Conservation (phyloP, 2,888 invertebrate species). For the Dyspetes luteomarginatus region DNA sequence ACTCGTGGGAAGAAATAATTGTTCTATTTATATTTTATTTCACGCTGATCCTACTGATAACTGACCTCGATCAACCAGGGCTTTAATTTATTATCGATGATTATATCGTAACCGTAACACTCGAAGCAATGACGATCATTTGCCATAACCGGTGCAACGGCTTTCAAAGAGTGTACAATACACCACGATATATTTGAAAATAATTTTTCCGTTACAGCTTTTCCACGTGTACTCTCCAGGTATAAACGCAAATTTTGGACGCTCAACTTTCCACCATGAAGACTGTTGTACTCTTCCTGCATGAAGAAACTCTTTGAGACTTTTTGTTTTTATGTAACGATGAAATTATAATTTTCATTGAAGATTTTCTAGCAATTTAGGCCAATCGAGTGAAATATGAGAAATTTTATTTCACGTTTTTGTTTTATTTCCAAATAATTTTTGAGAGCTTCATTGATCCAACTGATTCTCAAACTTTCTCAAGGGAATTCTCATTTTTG, state of each 20-base stretch:
- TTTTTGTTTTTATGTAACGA: too few relatives aligned
- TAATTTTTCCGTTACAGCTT: slow-evolving; percentile 93
- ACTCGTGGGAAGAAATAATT: too few relatives aligned
- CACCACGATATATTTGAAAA: slow-evolving; percentile 95
- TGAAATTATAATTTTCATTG: too few relatives aligned
- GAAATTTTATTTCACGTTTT: too few relatives aligned
- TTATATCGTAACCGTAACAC: slow-evolving; percentile 98
- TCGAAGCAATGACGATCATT: slow-evolving; percentile 97
- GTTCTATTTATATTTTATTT: too few relatives aligned
- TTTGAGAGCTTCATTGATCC: too few relatives aligned
- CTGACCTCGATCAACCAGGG: slow-evolving; percentile 86
- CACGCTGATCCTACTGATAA: background rate
- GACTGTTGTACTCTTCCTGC: slow-evolving; percentile 95
- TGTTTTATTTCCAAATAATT: too few relatives aligned
- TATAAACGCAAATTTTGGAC: slow-evolving; percentile 95
- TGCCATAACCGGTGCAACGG: slow-evolving; percentile 96
- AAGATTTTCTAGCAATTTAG: slow-evolving; percentile 2
- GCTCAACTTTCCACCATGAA: slow-evolving; percentile 97
- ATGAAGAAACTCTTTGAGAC: slow-evolving; percentile 63
- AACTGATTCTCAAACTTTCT: too few relatives aligned
- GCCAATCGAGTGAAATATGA: too few relatives aligned
- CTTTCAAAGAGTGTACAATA: slow-evolving; percentile 96
- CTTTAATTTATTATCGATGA: slow-evolving; percentile 96
- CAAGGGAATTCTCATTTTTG: too few relatives aligned
- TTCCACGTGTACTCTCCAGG: slow-evolving; percentile 95